Percentiles rank a stretch among this genome's conserved stretches.
phyloP scores from a whole-genome alignment of 2,888 invertebrate genomes.

The Rhimphoctona megacephalus region DNA sequence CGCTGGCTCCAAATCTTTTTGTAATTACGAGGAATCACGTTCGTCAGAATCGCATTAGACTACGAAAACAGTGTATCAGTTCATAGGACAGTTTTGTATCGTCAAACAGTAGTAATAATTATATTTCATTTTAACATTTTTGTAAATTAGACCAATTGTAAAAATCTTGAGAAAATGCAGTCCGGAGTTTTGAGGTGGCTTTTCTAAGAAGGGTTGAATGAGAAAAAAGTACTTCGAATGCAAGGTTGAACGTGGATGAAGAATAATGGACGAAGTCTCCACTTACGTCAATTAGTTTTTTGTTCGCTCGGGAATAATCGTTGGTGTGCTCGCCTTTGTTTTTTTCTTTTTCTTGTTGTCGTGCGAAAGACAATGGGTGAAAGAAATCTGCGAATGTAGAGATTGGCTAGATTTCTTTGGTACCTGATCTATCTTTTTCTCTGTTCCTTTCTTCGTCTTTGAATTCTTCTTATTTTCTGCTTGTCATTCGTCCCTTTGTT shows the following conservation, averaged over 20 bases:
- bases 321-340: conserved; percentile 8
- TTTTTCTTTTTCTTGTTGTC: conserved; percentile 24
- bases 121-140: neutral
- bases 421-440: conserved; percentile 13
- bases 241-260: conserved; percentile 9
- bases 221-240: conserved; percentile 15
- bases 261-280: conserved; percentile 29
- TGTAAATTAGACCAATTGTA: neutral
- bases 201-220: neutral
- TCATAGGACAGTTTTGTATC: neutral
- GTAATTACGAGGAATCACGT: conserved; percentile 61
- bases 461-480: conserved; percentile 36
- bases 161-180: conserved; percentile 3
- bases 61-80: neutral
- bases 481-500: conserved; percentile 57
- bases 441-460: neutral
- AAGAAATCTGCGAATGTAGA: conserved; percentile 34
- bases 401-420: conserved; percentile 54
- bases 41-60: neutral
- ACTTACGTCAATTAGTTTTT: conserved; percentile 60
- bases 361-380: conserved; percentile 59
- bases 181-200: neutral
- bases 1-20: conserved; percentile 46
- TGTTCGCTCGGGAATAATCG: conserved; percentile 30
- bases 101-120: neutral